Base-by-base conservation (phyloP, 2,888 invertebrate genomes). In the Apamea sordens region DNA sequence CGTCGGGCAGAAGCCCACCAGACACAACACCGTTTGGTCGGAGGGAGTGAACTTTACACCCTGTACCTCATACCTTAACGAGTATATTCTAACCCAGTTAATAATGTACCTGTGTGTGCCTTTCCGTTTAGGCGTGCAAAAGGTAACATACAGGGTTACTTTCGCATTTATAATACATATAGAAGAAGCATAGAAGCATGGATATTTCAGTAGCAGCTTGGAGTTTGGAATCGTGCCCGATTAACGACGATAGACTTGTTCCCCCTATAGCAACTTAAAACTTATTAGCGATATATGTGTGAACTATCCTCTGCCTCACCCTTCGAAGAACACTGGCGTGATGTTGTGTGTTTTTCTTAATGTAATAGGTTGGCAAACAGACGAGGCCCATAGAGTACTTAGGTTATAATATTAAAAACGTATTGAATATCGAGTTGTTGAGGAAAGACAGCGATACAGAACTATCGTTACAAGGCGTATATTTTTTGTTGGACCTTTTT, bases 351-450 rank as follows among this genome's bases (percentile, higher is more conserved):
- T 59, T 68, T 18, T 56, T 79, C 79, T 24, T 79, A 78, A 78
- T 61, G 61, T 79, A 68, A 79, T 79, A 50, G 67, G 24, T 79
- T 50, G 0, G 79, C 79, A 68, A 79, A 79, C 77, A 68, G 59
- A 3, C 77, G 56, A 56, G 18, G 1, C 67, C 50, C 18, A 79
- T 18, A 36, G 47, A 50, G 79, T 59, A 67, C 79, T 67, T 77
- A 18, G 13, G 36, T 77, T 64, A 76, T 77, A 77, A 18, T 77
- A 77, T 65, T 77, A 59, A 47, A 67, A 59, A 77, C 0, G 21
- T 78, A 77, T 67, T 67, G 18, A 24, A 32, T 65, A 67, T 77
- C 41, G 41, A 41, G 15, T 41, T 67, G n/a, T 67, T 47, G 32
- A 56, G 32, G 56, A 41, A 15, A 28, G 15, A n/a, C n/a, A 59